Conservation (phyloP, 2,888 invertebrate genomes). For the Ectemnius lituratus region DNA sequence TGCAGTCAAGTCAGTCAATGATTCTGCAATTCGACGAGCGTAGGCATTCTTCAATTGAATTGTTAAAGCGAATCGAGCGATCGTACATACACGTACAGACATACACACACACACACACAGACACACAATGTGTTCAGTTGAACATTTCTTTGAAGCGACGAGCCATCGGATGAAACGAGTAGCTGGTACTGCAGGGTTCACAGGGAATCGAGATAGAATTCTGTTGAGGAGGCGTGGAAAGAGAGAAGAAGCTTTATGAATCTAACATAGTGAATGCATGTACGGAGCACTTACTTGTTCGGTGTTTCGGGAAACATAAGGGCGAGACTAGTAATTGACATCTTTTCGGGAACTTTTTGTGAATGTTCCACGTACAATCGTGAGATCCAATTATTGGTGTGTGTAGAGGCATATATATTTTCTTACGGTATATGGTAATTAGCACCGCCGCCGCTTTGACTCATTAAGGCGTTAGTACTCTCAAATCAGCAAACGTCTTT, state of each 20-base stretch:
- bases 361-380: slow-evolving; percentile 55
- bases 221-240: slow-evolving; percentile 48
- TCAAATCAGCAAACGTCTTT: slow-evolving; percentile 53
- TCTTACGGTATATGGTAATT: slow-evolving; percentile 61
- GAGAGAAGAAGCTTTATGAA: slow-evolving; percentile 39
- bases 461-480: slow-evolving; percentile 55
- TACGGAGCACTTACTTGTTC: slow-evolving; percentile 27
- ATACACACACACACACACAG: not conserved
- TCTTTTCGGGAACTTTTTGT: slow-evolving; percentile 44
- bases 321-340: slow-evolving; percentile 17
- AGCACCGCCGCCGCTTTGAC: slow-evolving; percentile 60
- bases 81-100: too few species aligned
- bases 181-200: slow-evolving; percentile 56
- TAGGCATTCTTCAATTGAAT: too few species aligned
- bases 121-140: slow-evolving; percentile 51
- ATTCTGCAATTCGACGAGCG: not conserved
- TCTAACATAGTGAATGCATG: slow-evolving; percentile 17
- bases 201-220: slow-evolving; percentile 54
- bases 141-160: slow-evolving; percentile 18
- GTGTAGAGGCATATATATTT: slow-evolving; percentile 65
- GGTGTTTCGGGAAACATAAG: slow-evolving; percentile 12
- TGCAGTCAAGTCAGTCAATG: slow-evolving; percentile 44
- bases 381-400: slow-evolving; percentile 62
- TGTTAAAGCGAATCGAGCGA: too few species aligned
- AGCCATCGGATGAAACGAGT: not conserved